These are phyloP conservation scores for Hipparchia sbordonii DNA, from an alignment of 2,888 invertebrate species.

Conservation along the genomic window DNA sequence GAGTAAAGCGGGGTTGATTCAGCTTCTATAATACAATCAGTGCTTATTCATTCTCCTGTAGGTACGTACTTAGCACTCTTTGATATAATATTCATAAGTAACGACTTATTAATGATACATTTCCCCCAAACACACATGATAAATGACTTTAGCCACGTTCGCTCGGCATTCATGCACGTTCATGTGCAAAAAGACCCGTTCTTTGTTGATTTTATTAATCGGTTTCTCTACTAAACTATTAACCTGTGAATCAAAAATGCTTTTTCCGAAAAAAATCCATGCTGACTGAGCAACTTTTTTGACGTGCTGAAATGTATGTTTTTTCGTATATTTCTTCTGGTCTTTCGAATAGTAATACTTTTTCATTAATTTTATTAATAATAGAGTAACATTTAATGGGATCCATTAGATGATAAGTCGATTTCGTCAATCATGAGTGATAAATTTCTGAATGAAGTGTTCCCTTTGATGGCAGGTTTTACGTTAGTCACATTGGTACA, in stretches of 20 bases:
- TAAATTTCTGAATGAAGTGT: no score
- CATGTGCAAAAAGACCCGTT: slow-evolving; percentile 18
- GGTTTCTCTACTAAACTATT: slow-evolving; percentile 14
- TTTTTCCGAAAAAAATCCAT: background rate
- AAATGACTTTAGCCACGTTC: slow-evolving; percentile 26
- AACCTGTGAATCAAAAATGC: background rate
- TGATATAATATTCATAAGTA: slow-evolving; percentile 40
- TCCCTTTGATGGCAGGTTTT: no score
- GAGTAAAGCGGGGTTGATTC: no score
- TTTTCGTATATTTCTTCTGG: background rate
- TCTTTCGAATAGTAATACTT: background rate
- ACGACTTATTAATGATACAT: slow-evolving; percentile 42
- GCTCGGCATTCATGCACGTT: slow-evolving; percentile 13
- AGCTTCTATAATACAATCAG: background rate
- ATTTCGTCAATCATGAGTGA: no score
- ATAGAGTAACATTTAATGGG: no score
- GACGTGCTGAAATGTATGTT: background rate
- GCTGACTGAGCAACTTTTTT: background rate
- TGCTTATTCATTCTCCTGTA: background rate
- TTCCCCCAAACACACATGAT: slow-evolving; percentile 31
- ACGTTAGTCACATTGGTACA: no score
- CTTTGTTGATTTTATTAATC: slow-evolving; percentile 20
- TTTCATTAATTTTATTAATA: no score
- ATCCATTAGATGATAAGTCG: no score
- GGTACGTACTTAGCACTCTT: slow-evolving; percentile 19